Conservation (phyloP, 2,113 vertebrate species). For the Dryoscopus gambensis region DNA sequence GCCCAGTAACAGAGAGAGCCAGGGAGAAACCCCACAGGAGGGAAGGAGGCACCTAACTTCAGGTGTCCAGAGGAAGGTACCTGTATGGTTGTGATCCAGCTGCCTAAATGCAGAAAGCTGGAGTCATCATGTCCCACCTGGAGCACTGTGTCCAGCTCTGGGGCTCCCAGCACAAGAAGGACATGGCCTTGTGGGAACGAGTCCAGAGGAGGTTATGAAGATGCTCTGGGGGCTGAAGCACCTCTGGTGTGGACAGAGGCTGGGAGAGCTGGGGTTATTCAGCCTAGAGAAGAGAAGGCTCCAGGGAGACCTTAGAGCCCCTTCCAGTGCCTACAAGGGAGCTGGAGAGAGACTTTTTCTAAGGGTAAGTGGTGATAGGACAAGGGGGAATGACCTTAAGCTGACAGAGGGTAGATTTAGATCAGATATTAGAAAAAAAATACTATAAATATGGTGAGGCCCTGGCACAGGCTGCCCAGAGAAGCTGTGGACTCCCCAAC, state of each 20-base stretch:
- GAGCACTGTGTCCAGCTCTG: fast-evolving
- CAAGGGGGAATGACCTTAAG: background rate
- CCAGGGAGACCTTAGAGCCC: background rate
- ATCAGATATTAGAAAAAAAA: background rate
- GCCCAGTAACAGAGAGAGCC: background rate
- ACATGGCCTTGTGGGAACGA: background rate
- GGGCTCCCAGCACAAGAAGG: background rate
- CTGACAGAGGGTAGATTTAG: background rate
- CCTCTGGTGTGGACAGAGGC: background rate
- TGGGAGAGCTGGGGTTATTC: background rate
- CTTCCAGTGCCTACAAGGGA: background rate
- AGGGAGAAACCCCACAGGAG: background rate
- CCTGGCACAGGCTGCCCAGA: background rate
- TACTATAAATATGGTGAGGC: background rate
- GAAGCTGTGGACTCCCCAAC: background rate
- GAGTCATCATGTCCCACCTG: background rate
- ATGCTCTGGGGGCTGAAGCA: background rate
- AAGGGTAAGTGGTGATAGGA: background rate
- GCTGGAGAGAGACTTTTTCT: background rate
- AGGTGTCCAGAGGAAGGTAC: background rate
- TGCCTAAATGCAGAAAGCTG: background rate
- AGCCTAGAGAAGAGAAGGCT: background rate
- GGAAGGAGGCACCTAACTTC: background rate
- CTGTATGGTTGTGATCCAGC: background rate
- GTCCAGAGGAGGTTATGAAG: background rate